Base-by-base conservation (phyloP, 2,888 invertebrate species). In the Pardosa pseudoannulata region DNA sequence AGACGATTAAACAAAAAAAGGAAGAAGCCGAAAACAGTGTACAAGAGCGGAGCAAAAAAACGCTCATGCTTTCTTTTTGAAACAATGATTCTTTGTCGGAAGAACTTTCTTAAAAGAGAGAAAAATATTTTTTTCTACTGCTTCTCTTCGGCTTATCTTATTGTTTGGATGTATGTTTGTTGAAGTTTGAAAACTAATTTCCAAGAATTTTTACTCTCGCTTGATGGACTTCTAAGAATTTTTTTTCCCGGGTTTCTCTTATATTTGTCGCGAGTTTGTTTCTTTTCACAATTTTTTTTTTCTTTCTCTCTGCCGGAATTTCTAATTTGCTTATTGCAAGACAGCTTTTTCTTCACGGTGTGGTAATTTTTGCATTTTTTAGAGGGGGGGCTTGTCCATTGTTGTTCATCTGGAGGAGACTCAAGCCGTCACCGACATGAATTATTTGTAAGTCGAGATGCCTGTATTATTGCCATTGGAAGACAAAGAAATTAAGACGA, bases 71-170 rank as follows among this genome's bases (percentile, higher is more conserved):
- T 85, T 85, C 83, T 85, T 85, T 83, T 85, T 78, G 78, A 73
- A 85, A 85, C 83, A 85, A 85, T 85, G 83, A 85, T 85, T 85
- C 83, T 85, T 85, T 85, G 83, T 85, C 83, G 83, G 78, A 85
- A 85, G 83, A 85, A 85, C 78, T 85, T 85, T 85, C 83, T 85
- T 85, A 85, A 85, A 85, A 79, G 83, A 85, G 75, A 50, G 41
- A 70, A 67, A 67, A 67, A n/a, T 46, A 39, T 81, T 81, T 75
- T 72, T 36, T 67, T 27, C 71, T 64, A 28, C 64, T 65, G 71
- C 71, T 72, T 76, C 71, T 72, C 50, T 85, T 78, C 73, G 62
- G 67, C 78, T 85, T 78, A 85, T 85, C 83, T 85, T 85, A 85
- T 85, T 85, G 83, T 85, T 85, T 85, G 83, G 78, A 78, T 85